Evolutionary conservation across 1,140 invertebrate genomes (phyloP).

Genomic region (Bathynomus jamesi): DNA sequence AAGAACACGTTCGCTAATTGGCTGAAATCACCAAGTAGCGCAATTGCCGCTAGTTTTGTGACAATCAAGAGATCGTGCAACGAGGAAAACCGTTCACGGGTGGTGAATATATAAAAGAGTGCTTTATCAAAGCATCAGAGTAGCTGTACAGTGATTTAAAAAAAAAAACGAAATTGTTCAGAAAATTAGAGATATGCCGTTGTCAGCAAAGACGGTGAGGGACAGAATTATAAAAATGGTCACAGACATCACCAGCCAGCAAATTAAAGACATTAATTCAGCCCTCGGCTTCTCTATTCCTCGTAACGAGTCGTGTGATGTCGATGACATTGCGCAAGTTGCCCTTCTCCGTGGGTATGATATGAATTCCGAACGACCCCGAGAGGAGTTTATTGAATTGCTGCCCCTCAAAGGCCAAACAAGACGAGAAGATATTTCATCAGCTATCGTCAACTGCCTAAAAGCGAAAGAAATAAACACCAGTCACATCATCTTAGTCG

Average conservation of each 20-base stretch:
- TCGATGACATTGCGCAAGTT: not conserved
- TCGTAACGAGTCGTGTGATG: not conserved
- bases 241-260: not conserved
- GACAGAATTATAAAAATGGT: not conserved
- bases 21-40: not conserved
- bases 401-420: not conserved
- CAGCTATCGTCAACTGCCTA: not conserved
- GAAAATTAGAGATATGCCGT: not conserved
- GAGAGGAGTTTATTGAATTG: not conserved
- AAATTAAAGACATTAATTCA: not conserved
- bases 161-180: not conserved
- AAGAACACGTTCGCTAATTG: not conserved
- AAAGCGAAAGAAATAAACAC: not conserved
- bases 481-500: not conserved
- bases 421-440: not conserved
- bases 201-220: not conserved
- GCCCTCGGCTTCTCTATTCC: not conserved
- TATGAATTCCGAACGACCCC: not conserved
- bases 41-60: not conserved
- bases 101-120: slow-evolving; percentile 7
- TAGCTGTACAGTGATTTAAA: not conserved
- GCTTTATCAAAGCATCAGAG: not conserved
- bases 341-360: not conserved
- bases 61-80: not conserved
- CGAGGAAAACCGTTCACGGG: slow-evolving; percentile 3